Evolutionary conservation across 1,140 invertebrate genomes (phyloP).

Genomic region (Colletes latitarsis): DNA sequence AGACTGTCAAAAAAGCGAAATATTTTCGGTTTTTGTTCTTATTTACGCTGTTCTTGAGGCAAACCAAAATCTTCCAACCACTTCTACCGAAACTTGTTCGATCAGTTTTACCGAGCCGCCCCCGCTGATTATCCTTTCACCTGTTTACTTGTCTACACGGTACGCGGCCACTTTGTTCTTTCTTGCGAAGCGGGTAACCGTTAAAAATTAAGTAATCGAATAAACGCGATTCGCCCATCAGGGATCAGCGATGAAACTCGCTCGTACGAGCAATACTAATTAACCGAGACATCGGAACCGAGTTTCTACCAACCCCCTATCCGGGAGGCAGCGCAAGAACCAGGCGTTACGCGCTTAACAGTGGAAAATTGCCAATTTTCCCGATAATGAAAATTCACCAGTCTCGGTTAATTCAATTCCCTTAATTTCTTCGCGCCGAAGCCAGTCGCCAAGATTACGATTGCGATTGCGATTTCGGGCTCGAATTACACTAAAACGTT

Average conservation of each 20-base stretch:
- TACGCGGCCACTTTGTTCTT: conserved; percentile 33
- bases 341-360: conserved; percentile 73
- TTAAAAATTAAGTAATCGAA: conserved; percentile 57
- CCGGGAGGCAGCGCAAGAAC: conserved; percentile 67
- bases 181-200: conserved; percentile 45
- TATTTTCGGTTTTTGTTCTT: too few relatives aligned
- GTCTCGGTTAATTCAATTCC: conserved; percentile 78
- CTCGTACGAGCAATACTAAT: conserved; percentile 66
- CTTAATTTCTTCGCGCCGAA: conserved; percentile 77
- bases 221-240: conserved; percentile 56
- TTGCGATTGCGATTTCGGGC: conserved; percentile 39
- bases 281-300: conserved; percentile 66
- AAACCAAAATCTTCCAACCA: too few relatives aligned
- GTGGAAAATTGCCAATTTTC: conserved; percentile 80
- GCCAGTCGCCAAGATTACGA: conserved; percentile 65
- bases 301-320: conserved; percentile 69
- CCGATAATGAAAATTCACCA: conserved; percentile 78
- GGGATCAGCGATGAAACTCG: conserved; percentile 59
- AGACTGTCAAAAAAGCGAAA: too few relatives aligned
- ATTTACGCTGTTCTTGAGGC: too few relatives aligned
- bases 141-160: neutral
- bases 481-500: conserved; percentile 7
- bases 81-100: too few relatives aligned
- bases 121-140: conserved; percentile 20
- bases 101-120: neutral